Conservation (phyloP, 2,888 invertebrate species). For the Orthosia cruda region DNA sequence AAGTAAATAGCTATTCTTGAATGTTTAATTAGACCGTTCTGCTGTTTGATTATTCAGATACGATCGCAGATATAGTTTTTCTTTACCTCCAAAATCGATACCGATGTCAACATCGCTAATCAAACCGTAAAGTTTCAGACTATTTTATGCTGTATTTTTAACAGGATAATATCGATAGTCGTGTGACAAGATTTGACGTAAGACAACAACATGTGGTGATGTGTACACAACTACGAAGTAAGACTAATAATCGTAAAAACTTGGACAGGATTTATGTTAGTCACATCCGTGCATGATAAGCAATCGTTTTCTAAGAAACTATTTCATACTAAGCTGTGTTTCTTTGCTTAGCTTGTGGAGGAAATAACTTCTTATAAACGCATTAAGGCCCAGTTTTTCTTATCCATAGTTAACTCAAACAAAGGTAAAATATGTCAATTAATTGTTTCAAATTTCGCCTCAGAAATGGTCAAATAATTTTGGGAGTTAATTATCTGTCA, state of each 20-base stretch:
- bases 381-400: conserved; percentile 51
- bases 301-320: conserved; percentile 77
- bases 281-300: conserved; percentile 79
- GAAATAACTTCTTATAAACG: conserved; percentile 70
- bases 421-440: too few species aligned
- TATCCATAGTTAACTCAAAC: too few species aligned
- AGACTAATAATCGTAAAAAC: conserved; percentile 70
- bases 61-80: conserved; percentile 36
- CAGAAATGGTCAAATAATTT: too few species aligned
- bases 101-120: conserved; percentile 26
- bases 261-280: conserved; percentile 74
- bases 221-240: conserved; percentile 53
- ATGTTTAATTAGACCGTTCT: conserved; percentile 48
- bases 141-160: conserved; percentile 28
- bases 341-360: conserved; percentile 66
- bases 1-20: conserved; percentile 45
- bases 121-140: conserved; percentile 14
- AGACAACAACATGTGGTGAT: conserved; percentile 39
- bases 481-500: too few species aligned
- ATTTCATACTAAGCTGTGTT: conserved; percentile 67
- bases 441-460: too few species aligned
- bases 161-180: conserved; percentile 17
- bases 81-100: conserved; percentile 24
- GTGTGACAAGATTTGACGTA: conserved; percentile 32
- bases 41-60: conserved; percentile 36